Evolutionary conservation across 2,888 invertebrate species (phyloP), one percentile per base, ranked within the genome.

Genomic region (Volucella zonaria): DNA sequence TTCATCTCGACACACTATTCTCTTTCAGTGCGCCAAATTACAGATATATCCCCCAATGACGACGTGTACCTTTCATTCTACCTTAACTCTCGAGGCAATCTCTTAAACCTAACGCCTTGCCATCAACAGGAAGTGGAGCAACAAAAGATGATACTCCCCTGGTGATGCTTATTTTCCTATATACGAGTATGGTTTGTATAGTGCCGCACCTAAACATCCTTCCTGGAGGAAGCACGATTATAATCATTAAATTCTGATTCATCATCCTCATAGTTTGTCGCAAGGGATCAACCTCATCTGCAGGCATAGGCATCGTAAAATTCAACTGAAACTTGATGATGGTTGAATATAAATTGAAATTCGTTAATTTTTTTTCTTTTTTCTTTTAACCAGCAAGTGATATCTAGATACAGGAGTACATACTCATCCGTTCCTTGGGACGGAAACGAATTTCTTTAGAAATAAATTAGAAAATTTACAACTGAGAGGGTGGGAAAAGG

Each of bases 321-420:
- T 47, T 42, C 38, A 14, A 61, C n/a, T 47, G n/a, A 78, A 64
- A 49, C 59, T 71, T 42, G 40, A 79, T 67, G 74, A 64, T 81
- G 58, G 15, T 64, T 74, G 74, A 67, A 75, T 75, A 75, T 58
- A 81, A 76, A 80, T 75, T 75, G 81, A 76, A 71, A 75, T 82
- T 82, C 64, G 56, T 71, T 77, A 59, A 52, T 47, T 52, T 66
- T 43, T 1, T 47, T 62, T 56, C 43, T 11, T 15, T 45, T 12
- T 15, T 23, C 40, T 12, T 15, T 11, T 11, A 12, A 4, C 14
- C 2, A 9, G n/a, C 23, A 67, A 11, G 45, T 58, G 45, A 31
- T 40, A 70, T 70, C 45, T 45, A 38, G 64, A 52, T 52, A 66
- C 42, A 66, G 2, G 4, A 23, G 4, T 4, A 23, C 62, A 56